Percentiles rank a stretch among this genome's conserved stretches.
phyloP scores from a whole-genome alignment of 2,113 vertebrate species.

The Myotis davidii region DNA sequence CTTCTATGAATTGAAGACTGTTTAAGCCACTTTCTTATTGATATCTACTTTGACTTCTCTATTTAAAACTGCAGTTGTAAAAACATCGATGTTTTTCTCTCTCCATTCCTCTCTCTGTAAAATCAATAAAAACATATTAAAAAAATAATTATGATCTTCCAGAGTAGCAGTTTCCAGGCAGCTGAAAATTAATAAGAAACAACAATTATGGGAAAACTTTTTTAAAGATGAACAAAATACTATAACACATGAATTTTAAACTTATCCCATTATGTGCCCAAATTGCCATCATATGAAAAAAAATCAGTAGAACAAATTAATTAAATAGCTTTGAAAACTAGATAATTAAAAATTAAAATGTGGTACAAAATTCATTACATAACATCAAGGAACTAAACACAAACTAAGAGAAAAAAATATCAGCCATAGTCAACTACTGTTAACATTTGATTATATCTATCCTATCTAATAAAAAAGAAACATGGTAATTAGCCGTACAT shows the following conservation, averaged over 20 bases:
- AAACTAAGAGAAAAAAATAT: conserved; percentile 2
- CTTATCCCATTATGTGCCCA: not conserved
- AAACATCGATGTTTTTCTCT: too few species aligned
- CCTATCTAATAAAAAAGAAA: too few species aligned
- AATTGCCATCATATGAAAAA: not conserved
- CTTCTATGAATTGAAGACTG: too few species aligned
- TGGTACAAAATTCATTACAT: not conserved
- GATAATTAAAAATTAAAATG: not conserved
- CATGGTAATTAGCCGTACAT: too few species aligned
- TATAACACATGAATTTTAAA: not conserved
- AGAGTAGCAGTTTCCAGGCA: not conserved
- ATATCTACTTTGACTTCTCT: not conserved
- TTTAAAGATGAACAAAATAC: not conserved
- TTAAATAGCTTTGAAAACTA: conserved; percentile 29
- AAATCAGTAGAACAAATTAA: not conserved
- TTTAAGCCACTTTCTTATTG: not conserved
- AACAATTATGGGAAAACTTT: not conserved
- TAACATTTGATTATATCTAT: not conserved
- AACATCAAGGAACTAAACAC: not conserved
- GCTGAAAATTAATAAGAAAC: not conserved
- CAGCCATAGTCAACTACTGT: not conserved
- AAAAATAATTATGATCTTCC: not conserved
- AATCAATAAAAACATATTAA: not conserved
- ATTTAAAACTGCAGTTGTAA: not conserved
- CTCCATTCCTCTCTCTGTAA: too few species aligned